Evolutionary conservation across 2,113 vertebrate species (phyloP).

Genomic region (Ochotona curzoniae): DNA sequence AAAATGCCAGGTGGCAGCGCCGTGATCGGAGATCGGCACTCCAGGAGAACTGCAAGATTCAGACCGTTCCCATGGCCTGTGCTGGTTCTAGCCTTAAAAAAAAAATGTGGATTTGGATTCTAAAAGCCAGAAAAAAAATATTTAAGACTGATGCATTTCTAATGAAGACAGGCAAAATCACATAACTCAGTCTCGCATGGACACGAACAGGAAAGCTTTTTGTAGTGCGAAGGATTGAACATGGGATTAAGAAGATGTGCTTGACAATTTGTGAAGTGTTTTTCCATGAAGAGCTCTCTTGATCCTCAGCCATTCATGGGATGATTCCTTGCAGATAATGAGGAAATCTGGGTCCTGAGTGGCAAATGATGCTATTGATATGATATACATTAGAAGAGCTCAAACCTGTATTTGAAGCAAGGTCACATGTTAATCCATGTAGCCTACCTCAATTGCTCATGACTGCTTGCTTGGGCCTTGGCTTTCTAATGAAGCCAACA

Average conservation of each 20-base stretch:
- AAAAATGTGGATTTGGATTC: neutral
- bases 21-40: neutral
- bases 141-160: neutral
- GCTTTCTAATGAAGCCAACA: neutral
- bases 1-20: neutral
- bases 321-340: neutral
- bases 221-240: neutral
- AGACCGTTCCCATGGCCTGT: neutral
- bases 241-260: neutral
- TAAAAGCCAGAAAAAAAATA: neutral
- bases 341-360: neutral
- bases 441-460: neutral
- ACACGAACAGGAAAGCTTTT: neutral
- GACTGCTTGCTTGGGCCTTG: neutral
- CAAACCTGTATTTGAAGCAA: neutral
- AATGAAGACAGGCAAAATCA: slow-evolving; percentile 18
- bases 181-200: neutral
- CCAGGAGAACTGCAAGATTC: neutral
- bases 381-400: neutral
- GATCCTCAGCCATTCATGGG: neutral
- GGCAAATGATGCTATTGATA: neutral
- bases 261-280: neutral
- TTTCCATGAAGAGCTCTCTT: neutral
- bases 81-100: neutral
- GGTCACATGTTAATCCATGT: neutral